Base-by-base conservation (phyloP, 2,888 invertebrate species). In the Epirrhoe tristata region DNA sequence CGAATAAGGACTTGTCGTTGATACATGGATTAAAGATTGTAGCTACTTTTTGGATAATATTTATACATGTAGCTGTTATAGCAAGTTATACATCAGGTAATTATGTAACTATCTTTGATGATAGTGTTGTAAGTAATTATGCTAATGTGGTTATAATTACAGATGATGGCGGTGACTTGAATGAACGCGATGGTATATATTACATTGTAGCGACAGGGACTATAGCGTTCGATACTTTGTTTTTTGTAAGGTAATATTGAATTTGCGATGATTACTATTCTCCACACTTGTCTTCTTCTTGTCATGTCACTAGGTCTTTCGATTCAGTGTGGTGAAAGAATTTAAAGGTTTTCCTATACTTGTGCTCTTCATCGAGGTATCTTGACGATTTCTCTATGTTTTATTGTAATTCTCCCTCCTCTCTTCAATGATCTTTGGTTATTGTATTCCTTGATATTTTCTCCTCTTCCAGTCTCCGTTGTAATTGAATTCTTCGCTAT, bases 11-110 rank as follows among this genome's bases (percentile, higher is more conserved):
- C 56, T 74, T 95, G 62, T 87, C 93, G 2, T 82, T 94, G 8
- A 93, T 96, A 53, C 96, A 96, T 75, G 94, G 95, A 0, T 80
- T 96, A 69, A 95, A 95, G 79, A 94, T 96, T 14, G 78, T 95
- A 4, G 95, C 95, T 53, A 95, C 96, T 69, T 88, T 95, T 54
- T 95, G 96, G 95, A 93, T 96, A 7, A 95, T 96, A 70, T 92
- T 95, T 65, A 90, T 95, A 6, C 95, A 96, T 75, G 94, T 95
- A 0, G 91, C 94, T 51, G 94, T 96, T 39, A 91, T 96, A 14
- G 94, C 95, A 17, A 95, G 95, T 80, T 95, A 96, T 84, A 94
- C 96, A 81, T 94, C 96, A 83, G 94, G 94, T 94, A 82, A 74
- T 12, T 43, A 51, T 10, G n/a, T 50, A 34, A 6, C 5, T 46